Evolutionary conservation across 2,888 invertebrate species (phyloP).

Genomic region (Acleris sparsana): DNA sequence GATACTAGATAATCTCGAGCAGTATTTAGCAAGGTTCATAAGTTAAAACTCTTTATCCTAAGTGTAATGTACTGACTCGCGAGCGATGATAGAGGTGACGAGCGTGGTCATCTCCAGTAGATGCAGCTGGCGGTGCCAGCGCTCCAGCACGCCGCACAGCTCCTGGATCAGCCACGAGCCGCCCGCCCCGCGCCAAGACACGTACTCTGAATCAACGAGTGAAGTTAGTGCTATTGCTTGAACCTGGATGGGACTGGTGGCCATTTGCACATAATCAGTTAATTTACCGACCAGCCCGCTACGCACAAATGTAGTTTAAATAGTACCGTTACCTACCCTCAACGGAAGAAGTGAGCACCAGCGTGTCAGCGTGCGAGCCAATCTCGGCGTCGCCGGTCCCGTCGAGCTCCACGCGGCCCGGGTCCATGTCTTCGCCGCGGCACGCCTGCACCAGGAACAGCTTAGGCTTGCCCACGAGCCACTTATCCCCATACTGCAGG

Average conservation of each 20-base stretch:
- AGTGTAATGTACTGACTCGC: conserved; percentile 40
- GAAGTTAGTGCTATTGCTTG: too few relatives aligned
- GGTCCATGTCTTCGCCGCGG: conserved; percentile 55
- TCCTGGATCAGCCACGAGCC: conserved; percentile 70
- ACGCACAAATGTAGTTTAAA: too few relatives aligned
- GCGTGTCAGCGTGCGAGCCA: conserved; percentile 62
- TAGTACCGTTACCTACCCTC: conserved; percentile 53
- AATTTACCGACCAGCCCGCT: too few relatives aligned
- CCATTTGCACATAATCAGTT: too few relatives aligned
- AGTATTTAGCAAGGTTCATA: too few relatives aligned
- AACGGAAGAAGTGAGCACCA: conserved; percentile 59
- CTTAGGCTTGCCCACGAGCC: conserved; percentile 60
- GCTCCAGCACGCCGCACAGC: conserved; percentile 55
- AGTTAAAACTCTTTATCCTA: too few relatives aligned
- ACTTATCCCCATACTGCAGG: conserved; percentile 50
- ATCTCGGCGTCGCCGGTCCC: conserved; percentile 39
- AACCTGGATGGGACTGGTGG: too few relatives aligned
- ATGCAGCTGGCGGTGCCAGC: conserved; percentile 50
- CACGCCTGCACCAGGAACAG: conserved; percentile 68
- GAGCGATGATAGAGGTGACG: conserved; percentile 56
- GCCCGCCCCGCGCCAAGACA: conserved; percentile 57
- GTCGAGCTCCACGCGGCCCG: conserved; percentile 56
- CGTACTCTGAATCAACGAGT: conserved; percentile 50
- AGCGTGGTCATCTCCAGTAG: conserved; percentile 60
- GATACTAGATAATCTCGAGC: too few relatives aligned